Percentiles rank a stretch among this genome's conserved stretches.
phyloP scores from a whole-genome alignment of 2,888 invertebrate genomes.

The Ormyrus thymus region DNA sequence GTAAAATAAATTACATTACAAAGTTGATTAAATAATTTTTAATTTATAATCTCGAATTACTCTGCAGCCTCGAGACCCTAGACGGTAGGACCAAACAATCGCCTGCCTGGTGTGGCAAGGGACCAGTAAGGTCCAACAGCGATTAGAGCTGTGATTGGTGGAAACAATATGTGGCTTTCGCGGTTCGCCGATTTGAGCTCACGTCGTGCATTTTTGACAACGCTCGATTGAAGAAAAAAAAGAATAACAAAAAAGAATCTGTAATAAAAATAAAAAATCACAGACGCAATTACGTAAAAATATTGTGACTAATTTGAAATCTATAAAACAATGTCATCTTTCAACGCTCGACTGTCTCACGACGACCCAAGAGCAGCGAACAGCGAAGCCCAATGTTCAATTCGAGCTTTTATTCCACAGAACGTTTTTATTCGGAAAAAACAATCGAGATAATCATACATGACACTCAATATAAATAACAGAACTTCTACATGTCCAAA shows the following conservation, averaged over 20 bases:
- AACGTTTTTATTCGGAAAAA: constrained; percentile 67
- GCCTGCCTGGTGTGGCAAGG: constrained; percentile 74
- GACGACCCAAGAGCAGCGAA: constrained; percentile 65
- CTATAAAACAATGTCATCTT: background rate
- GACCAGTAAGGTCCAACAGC: constrained; percentile 75
- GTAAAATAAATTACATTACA: no score
- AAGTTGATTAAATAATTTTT: no score
- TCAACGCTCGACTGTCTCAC: constrained; percentile 1
- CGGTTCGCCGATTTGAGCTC: constrained; percentile 30
- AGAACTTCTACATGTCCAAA: constrained; percentile 72
- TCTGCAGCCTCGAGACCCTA: constrained; percentile 63
- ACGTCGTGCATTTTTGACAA: background rate
- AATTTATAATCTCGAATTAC: background rate
- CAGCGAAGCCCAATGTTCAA: constrained; percentile 65
- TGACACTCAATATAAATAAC: constrained; percentile 73
- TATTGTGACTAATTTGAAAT: background rate
- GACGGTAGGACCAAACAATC: constrained; percentile 76
- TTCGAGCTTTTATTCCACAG: constrained; percentile 68
- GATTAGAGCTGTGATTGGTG: constrained; percentile 75
- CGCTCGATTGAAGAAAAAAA: constrained; percentile 3
- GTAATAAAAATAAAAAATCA: constrained; percentile 12
- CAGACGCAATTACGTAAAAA: background rate
- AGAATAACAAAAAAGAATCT: background rate
- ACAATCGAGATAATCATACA: constrained; percentile 66
- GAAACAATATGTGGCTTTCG: constrained; percentile 72